These are phyloP conservation scores for Anoplolepis gracilipes DNA, from an alignment of 1,140 invertebrate species.

Conservation along the genomic window DNA sequence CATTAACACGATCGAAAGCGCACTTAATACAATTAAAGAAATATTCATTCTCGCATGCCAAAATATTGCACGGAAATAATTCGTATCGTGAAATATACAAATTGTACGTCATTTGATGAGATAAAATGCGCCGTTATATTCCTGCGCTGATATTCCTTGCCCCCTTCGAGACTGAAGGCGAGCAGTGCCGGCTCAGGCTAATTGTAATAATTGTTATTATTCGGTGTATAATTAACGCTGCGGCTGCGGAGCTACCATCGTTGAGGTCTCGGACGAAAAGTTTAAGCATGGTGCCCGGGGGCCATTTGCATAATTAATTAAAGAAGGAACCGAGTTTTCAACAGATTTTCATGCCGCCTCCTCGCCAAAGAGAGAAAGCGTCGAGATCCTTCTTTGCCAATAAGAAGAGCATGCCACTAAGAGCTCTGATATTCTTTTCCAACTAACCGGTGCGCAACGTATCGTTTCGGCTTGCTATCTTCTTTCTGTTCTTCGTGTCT, in stretches of 20 bases:
- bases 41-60: conserved; percentile 26
- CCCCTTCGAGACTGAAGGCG: conserved; percentile 64
- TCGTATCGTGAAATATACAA: conserved; percentile 63
- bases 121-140: conserved; percentile 54
- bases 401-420: conserved; percentile 44
- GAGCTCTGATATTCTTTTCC: conserved; percentile 38
- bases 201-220: conserved; percentile 84
- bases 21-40: conserved; percentile 44
- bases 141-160: conserved; percentile 55
- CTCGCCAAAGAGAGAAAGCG: conserved; percentile 58
- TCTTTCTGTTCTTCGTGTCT: conserved; percentile 11
- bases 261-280: conserved; percentile 79
- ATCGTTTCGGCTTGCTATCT: conserved; percentile 28
- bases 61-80: conserved; percentile 58
- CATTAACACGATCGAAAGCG: conserved; percentile 27
- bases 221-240: conserved; percentile 83
- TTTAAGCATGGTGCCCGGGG: conserved; percentile 79
- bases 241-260: conserved; percentile 72
- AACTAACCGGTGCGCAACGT: conserved; percentile 14
- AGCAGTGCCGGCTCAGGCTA: conserved; percentile 73
- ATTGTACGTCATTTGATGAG: conserved; percentile 61
- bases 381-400: conserved; percentile 65
- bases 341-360: conserved; percentile 79
- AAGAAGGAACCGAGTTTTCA: conserved; percentile 81
- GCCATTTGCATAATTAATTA: conserved; percentile 83